These are phyloP conservation scores for Aythya baeri DNA, from an alignment of 2,113 vertebrate genomes.

Conservation along the genomic window DNA sequence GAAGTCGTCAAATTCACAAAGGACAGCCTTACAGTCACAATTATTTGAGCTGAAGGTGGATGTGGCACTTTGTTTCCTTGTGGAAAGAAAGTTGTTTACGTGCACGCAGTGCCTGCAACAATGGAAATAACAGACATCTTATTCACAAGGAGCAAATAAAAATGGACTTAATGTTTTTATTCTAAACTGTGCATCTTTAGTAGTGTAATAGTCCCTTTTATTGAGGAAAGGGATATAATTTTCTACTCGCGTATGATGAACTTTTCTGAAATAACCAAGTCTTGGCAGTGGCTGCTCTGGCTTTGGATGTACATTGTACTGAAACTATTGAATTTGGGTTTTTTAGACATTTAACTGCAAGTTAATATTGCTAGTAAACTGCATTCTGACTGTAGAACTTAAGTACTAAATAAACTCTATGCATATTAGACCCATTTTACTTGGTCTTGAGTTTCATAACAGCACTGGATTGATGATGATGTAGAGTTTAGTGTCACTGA, in stretches of 20 bases:
- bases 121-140: not conserved
- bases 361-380: conserved; percentile 33
- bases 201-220: conserved; percentile 43
- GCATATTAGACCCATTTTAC: conserved; percentile 45
- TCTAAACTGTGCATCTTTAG: conserved; percentile 58
- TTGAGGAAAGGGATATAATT: conserved; percentile 1
- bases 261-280: conserved; percentile 18
- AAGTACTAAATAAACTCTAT: conserved; percentile 77
- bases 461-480: rapidly evolving
- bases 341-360: conserved; percentile 21
- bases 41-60: not conserved
- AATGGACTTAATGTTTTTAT: conserved; percentile 36
- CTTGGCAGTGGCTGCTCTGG: conserved; percentile 36
- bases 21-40: not conserved
- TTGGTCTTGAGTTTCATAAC: not conserved
- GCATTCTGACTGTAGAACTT: conserved; percentile 66
- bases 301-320: conserved; percentile 51
- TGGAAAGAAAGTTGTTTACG: not conserved
- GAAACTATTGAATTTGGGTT: not conserved
- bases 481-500: rapidly evolving
- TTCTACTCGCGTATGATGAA: conserved; percentile 40
- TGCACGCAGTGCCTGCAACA: not conserved
- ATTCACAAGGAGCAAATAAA: not conserved
- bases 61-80: not conserved
- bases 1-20: not conserved